Percentiles rank a stretch among this genome's conserved stretches.
These are phyloP conservation scores for Leptoteleia sp. DNA, from an alignment of 1,140 invertebrate species.

Conservation along the genomic window DNA sequence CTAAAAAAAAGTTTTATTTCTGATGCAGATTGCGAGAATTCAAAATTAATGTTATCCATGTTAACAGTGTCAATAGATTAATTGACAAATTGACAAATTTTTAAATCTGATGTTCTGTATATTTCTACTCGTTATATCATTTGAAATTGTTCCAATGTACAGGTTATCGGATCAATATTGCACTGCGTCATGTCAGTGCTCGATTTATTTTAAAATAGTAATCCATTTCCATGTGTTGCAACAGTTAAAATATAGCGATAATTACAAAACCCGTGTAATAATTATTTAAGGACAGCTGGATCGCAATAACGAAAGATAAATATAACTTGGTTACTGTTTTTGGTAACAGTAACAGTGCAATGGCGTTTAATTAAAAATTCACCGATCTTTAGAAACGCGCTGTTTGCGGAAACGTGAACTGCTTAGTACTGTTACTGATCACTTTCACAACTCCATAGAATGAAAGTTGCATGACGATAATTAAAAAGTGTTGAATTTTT, in stretches of 20 bases:
- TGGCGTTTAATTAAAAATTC: slow-evolving; percentile 2
- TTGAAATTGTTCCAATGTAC: slow-evolving; percentile 1
- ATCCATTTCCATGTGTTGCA: neutral
- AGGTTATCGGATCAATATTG: slow-evolving; percentile 9
- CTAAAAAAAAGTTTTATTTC: no score
- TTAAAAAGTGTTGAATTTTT: slow-evolving; percentile 2
- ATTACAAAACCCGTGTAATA: neutral
- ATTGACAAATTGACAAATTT: no score
- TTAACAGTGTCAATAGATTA: no score
- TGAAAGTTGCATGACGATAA: slow-evolving; percentile 1
- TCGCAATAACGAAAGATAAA: neutral
- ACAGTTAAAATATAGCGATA: neutral
- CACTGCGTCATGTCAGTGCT: slow-evolving; percentile 1
- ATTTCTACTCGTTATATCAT: slow-evolving; percentile 1
- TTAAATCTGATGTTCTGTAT: neutral
- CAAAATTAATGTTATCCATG: no score
- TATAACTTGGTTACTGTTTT: neutral
- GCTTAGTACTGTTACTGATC: neutral
- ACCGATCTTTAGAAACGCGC: neutral
- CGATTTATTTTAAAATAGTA: slow-evolving; percentile 19
- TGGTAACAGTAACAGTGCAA: neutral
- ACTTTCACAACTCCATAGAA: neutral
- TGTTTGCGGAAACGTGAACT: slow-evolving; percentile 8
- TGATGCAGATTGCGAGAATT: no score
- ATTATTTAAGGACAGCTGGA: neutral